phyloP scores from a whole-genome alignment of 2,797 vertebrate species.

The Taenioides sp. region DNA sequence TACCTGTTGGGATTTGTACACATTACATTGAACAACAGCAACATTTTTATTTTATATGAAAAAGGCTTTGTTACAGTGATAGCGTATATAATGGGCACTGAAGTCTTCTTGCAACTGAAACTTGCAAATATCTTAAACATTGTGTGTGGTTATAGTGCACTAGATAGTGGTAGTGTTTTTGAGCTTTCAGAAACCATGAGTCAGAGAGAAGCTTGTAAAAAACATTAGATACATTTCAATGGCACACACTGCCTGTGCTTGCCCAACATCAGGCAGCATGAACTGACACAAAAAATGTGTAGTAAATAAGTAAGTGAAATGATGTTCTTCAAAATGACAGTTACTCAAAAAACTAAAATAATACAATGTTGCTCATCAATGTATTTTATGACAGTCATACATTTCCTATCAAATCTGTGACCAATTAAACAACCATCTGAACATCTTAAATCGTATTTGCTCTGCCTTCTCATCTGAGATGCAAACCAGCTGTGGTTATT shows the following conservation, averaged over 20 bases:
- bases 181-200: neutral
- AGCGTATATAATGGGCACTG: neutral
- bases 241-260: neutral
- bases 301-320: neutral
- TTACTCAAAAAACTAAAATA: slow-evolving; percentile 1
- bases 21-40: neutral
- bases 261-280: neutral
- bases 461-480: slow-evolving; percentile 25
- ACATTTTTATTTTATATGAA: neutral
- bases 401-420: slow-evolving; percentile 32
- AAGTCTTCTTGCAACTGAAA: neutral
- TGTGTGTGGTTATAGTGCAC: neutral
- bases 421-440: slow-evolving; percentile 10
- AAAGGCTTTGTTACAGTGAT: neutral
- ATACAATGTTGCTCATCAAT: neutral
- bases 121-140: neutral
- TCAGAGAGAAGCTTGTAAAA: neutral
- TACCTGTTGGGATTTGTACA: too few relatives aligned
- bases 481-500: slow-evolving; percentile 46
- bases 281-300: neutral
- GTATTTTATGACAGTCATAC: slow-evolving; percentile 19
- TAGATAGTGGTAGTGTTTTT: neutral
- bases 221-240: neutral
- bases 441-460: slow-evolving; percentile 30
- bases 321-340: too few relatives aligned